A percentile compares a stretch with the other conserved stretches of the same genome.
These are phyloP conservation scores for Semnornis frantzii DNA, from an alignment of 2,113 vertebrate genomes.

Conservation along the genomic window DNA sequence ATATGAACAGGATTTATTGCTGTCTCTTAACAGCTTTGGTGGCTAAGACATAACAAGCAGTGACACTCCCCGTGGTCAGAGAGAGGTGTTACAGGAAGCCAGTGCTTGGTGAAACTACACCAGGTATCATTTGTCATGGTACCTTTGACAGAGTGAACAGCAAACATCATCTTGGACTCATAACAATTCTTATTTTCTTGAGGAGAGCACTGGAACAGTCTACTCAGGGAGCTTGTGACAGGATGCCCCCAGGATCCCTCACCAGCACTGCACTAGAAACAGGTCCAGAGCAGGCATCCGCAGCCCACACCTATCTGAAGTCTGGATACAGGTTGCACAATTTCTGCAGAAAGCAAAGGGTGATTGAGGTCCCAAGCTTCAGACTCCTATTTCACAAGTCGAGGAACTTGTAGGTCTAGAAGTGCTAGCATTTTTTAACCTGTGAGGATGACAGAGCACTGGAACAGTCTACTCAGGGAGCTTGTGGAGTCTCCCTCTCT, in stretches of 20 bases:
- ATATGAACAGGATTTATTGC: background rate
- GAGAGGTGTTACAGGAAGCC: background rate
- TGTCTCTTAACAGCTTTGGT: background rate
- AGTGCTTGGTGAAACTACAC: background rate
- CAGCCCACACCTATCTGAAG: background rate
- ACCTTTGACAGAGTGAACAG: background rate
- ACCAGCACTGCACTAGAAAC: background rate
- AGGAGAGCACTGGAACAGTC: no score
- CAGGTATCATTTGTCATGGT: background rate
- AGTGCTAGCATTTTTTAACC: background rate
- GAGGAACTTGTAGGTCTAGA: background rate
- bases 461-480: no score
- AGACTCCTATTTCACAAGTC: background rate
- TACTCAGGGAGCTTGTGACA: no score
- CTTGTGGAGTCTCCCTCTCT: no score
- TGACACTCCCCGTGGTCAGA: background rate
- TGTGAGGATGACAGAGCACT: no score
- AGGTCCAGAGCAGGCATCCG: background rate
- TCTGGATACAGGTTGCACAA: background rate
- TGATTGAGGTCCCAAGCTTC: background rate
- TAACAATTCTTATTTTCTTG: background rate
- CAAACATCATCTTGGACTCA: background rate
- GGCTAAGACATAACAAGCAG: background rate
- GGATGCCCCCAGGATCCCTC: background rate
- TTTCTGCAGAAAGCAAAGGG: background rate